Evolutionary conservation across 2,113 vertebrate species (phyloP).

Genomic region (Salvelinus alpinus): DNA sequence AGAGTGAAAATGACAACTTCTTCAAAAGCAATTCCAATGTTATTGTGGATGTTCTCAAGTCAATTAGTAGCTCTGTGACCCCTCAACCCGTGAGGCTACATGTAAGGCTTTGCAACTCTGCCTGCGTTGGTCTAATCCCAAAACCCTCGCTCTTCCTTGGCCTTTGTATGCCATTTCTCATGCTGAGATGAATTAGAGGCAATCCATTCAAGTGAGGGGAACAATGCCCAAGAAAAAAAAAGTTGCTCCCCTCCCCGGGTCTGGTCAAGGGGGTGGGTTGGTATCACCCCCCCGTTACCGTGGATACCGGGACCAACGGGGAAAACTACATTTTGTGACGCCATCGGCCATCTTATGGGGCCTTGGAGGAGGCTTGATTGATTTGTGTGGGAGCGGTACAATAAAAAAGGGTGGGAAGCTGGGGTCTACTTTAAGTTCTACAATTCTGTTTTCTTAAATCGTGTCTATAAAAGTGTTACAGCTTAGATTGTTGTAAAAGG

Average conservation of each 20-base stretch:
- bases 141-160: constrained; percentile 45
- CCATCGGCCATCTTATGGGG: constrained; percentile 39
- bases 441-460: neutral
- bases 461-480: neutral
- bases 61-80: neutral
- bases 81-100: constrained; percentile 19
- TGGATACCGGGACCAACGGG: constrained; percentile 58
- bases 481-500: neutral
- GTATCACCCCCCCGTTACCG: constrained; percentile 59
- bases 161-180: constrained; percentile 62
- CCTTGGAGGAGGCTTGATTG: constrained; percentile 58
- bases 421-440: neutral
- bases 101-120: constrained; percentile 48
- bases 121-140: constrained; percentile 56
- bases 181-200: constrained; percentile 69
- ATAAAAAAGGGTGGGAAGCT: constrained; percentile 26
- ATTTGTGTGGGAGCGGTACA: constrained; percentile 58
- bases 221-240: constrained; percentile 61
- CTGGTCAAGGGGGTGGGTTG: constrained; percentile 62
- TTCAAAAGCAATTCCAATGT: neutral
- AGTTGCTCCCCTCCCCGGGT: constrained; percentile 53
- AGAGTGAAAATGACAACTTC: neutral
- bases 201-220: constrained; percentile 72
- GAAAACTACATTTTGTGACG: constrained; percentile 69
- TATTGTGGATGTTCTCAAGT: neutral